Percentiles rank a stretch among this genome's conserved stretches.
These are phyloP conservation scores for Sitophilus oryzae DNA, from an alignment of 1,140 invertebrate genomes.

Conservation along the genomic window DNA sequence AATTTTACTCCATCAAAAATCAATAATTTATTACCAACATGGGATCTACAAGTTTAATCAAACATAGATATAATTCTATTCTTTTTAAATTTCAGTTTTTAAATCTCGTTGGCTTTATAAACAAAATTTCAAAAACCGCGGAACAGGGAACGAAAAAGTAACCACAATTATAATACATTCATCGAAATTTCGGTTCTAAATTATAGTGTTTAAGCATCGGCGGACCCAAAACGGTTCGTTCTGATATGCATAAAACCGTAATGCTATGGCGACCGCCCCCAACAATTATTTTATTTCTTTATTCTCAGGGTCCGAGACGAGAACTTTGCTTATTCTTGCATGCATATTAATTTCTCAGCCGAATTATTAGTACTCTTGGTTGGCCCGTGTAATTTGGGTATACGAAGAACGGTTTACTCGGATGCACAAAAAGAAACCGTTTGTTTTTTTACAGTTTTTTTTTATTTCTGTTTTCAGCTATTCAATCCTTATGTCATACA, in stretches of 20 bases:
- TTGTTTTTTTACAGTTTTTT: too few species aligned
- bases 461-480: too few species aligned
- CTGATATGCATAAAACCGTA: slow-evolving; percentile 1
- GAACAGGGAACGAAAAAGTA: background rate
- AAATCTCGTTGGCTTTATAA: too few species aligned
- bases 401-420: background rate
- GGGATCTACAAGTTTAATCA: too few species aligned
- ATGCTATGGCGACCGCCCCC: background rate
- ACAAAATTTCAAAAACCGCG: too few species aligned
- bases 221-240: background rate
- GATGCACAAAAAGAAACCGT: background rate
- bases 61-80: too few species aligned
- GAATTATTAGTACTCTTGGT: slow-evolving; percentile 3
- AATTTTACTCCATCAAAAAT: too few species aligned
- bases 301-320: background rate
- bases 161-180: slow-evolving; percentile 3
- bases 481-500: too few species aligned
- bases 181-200: background rate
- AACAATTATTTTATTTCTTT: too few species aligned
- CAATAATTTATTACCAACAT: too few species aligned
- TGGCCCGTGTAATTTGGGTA: background rate
- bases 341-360: background rate
- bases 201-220: background rate
- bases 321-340: background rate
- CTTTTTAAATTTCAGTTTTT: too few species aligned